Percentiles rank a stretch among this genome's conserved stretches.
Conservation (phyloP, 2,888 invertebrate genomes). For the Tiphia femorata region DNA sequence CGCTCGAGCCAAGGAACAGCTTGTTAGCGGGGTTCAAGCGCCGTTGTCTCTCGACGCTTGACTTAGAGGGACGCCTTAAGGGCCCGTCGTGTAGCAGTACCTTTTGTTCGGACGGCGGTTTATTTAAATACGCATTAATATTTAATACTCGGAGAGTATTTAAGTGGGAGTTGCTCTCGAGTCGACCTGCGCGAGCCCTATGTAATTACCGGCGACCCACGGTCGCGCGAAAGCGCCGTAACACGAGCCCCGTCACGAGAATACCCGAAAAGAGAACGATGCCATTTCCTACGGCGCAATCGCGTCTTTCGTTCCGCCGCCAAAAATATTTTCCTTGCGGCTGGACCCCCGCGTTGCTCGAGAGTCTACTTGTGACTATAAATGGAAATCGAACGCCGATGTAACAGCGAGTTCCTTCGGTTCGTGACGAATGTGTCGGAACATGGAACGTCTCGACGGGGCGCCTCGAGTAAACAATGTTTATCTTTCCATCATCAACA, state of each 20-base stretch:
- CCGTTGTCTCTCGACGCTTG: neutral
- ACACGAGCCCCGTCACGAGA: too few species aligned
- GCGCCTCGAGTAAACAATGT: slow-evolving; percentile 19
- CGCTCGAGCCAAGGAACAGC: neutral
- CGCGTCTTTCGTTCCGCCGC: too few species aligned
- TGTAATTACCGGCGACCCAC: slow-evolving; percentile 61
- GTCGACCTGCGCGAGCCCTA: slow-evolving; percentile 52
- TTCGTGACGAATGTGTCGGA: too few species aligned
- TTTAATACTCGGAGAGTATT: slow-evolving; percentile 60
- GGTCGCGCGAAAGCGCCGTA: too few species aligned
- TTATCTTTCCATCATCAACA: slow-evolving; percentile 40
- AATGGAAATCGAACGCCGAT: too few species aligned
- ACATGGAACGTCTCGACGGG: too few species aligned
- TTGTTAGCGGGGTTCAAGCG: slow-evolving; percentile 12
- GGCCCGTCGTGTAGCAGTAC: slow-evolving; percentile 3
- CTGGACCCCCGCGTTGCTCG: too few species aligned
- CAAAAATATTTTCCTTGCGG: too few species aligned
- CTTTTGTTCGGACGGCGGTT: slow-evolving; percentile 51
- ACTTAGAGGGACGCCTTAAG: neutral
- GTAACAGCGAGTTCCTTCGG: too few species aligned
- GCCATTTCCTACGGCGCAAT: too few species aligned
- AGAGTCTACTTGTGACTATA: too few species aligned
- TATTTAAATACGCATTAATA: slow-evolving; percentile 66
- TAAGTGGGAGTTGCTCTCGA: slow-evolving; percentile 61
- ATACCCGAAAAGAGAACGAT: too few species aligned